A percentile compares a stretch with the other conserved stretches of the same genome.
Conservation (phyloP, 2,113 vertebrate genomes). For the Stigmatopora argus region DNA sequence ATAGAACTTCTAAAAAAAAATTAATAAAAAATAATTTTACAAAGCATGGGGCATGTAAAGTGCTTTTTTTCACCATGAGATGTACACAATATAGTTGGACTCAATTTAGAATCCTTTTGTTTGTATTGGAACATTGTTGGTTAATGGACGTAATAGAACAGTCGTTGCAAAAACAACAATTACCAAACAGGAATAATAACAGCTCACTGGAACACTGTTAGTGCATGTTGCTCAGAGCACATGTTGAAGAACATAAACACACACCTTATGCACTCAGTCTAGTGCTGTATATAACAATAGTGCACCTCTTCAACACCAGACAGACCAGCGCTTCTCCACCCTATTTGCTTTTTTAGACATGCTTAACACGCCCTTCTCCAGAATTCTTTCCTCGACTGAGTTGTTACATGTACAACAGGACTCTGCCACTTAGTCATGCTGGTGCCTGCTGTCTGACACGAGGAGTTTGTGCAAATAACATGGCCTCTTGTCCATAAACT, state of each 20-base stretch:
- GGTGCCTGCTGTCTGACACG: conserved; percentile 18
- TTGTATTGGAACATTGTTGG: not conserved
- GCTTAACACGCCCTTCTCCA: conserved; percentile 30
- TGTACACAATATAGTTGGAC: too few relatives aligned
- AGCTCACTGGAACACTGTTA: conserved; percentile 29
- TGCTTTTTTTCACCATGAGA: too few relatives aligned
- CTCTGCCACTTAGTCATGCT: conserved; percentile 3
- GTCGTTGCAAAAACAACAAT: conserved; percentile 44
- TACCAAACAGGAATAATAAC: conserved; percentile 43
- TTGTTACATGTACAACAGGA: conserved; percentile 7
- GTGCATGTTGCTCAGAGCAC: conserved; percentile 50
- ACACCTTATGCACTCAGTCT: conserved; percentile 33
- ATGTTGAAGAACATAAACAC: conserved; percentile 45
- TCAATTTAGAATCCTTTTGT: too few relatives aligned
- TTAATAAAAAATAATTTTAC: too few relatives aligned
- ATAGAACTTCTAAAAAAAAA: too few relatives aligned
- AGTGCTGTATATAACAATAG: conserved; percentile 39
- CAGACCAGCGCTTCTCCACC: conserved; percentile 41
- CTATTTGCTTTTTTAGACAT: conserved; percentile 36
- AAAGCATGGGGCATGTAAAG: too few relatives aligned
- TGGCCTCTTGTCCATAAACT: conserved; percentile 25
- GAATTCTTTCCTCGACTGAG: conserved; percentile 8
- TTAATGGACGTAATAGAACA: conserved; percentile 34
- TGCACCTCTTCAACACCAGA: conserved; percentile 17
- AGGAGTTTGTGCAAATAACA: conserved; percentile 40